A percentile compares a stretch with the other conserved stretches of the same genome.
Evolutionary conservation across 1,140 invertebrate genomes (phyloP).

Genomic region (Magallana ariakensis): DNA sequence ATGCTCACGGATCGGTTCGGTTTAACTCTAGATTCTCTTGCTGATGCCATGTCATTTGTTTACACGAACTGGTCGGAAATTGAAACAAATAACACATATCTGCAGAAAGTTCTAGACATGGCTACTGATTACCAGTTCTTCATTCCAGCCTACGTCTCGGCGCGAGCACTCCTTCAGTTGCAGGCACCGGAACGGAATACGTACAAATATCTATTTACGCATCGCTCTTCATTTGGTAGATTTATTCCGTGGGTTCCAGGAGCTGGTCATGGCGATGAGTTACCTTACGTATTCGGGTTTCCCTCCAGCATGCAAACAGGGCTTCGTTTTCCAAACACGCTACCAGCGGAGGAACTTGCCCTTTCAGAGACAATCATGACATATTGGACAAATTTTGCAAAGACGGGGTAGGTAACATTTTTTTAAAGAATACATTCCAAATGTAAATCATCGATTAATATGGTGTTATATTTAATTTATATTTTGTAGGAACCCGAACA

Average conservation of each 20-base stretch:
- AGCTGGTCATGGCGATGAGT: slow-evolving; percentile 55
- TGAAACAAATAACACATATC: slow-evolving; percentile 13
- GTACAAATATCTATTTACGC: slow-evolving; percentile 58
- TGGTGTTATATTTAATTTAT: background rate
- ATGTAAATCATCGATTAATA: background rate
- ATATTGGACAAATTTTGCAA: slow-evolving; percentile 95
- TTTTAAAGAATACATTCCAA: background rate
- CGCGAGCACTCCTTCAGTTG: slow-evolving; percentile 33
- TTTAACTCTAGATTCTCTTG: slow-evolving; percentile 7
- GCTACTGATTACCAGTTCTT: slow-evolving; percentile 53
- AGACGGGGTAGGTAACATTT: slow-evolving; percentile 89
- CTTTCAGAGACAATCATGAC: slow-evolving; percentile 93
- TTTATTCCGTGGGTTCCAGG: slow-evolving; percentile 23
- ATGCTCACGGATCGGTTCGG: slow-evolving; percentile 45
- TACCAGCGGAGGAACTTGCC: slow-evolving; percentile 85
- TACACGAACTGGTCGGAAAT: slow-evolving; percentile 47
- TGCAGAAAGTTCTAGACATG: slow-evolving; percentile 48
- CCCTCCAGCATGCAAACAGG: slow-evolving; percentile 30
- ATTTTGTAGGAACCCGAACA: background rate
- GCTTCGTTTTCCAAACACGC: background rate
- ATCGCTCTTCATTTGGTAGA: slow-evolving; percentile 48
- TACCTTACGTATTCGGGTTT: slow-evolving; percentile 62
- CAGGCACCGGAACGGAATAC: background rate
- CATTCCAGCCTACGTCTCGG: slow-evolving; percentile 40
- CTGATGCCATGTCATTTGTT: slow-evolving; percentile 39